Base-by-base conservation (phyloP, 2,888 invertebrate genomes). In the Ommatoiulus sabulosus region DNA sequence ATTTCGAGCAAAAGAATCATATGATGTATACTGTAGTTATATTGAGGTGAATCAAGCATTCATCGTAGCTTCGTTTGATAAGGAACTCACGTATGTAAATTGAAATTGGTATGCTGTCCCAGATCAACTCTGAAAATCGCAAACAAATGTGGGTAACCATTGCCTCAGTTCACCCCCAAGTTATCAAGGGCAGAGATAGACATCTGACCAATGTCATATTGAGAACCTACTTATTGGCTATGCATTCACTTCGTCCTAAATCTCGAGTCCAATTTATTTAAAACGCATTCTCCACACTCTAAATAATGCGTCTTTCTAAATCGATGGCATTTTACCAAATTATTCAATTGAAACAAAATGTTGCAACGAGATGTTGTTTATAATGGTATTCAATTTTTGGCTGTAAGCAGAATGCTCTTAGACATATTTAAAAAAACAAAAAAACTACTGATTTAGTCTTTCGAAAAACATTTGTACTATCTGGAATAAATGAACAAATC, bases 181-280 rank as follows among this genome's bases (percentile, higher is more conserved):
- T 72, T 72, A 72, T 72, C 72, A 72, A 72, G 72, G 72, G 72
- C 72, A 72, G 24, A 2, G 20, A 72, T 72, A 72, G 72, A 24
- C 7, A 72, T 72, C 72, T 72, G 12, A 12, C 52, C 17, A 52
- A 15, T 52, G 12, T 52, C 52, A 52, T 72, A 72, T 72, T 72
- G 72, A 72, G 72, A 72, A 72, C 72, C 8, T 72, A 8, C 72
- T 24, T 72, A 72, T 72, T 72, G 24, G 24, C 5, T 35, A 35
- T 24, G 20, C 24, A 72, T 72, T 72, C 72, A 72, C 7, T 15
- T 72, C 52, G 72, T 10, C 72, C 72, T 24, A 72, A 15, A 52
- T 52, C 52, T 52, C 52, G 20, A 52, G 4, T 12, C 52, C 52
- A 52, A 12, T 7, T 12, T 8, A 35, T 35, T 35, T 35, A 35